These are phyloP conservation scores for Euphysa ruthae DNA, from an alignment of 30 jellyfish, hydroid and myxozoan species.

Conservation along the genomic window DNA sequence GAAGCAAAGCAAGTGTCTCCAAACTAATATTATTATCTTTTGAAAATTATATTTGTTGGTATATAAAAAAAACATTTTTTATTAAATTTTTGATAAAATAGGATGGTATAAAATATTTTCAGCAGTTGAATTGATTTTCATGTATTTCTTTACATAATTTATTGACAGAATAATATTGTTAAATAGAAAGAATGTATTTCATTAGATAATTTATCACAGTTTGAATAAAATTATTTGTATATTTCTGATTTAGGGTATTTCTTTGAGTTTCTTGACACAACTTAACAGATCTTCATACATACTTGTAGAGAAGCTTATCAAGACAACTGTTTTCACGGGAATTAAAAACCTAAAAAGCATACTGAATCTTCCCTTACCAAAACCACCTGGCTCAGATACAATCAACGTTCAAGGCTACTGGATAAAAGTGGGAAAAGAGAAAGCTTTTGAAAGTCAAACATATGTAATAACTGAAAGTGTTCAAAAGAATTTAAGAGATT, in stretches of 20 bases:
- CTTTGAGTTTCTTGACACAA: conserved; percentile 88
- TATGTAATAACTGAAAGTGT: conserved; percentile 84
- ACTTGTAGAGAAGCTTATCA: conserved; percentile 51
- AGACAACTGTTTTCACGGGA: conserved; percentile 47
- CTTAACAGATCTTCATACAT: conserved; percentile 76
- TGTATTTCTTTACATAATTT: too few species aligned
- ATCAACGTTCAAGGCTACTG: conserved; percentile 74
- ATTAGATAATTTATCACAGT: too few species aligned
- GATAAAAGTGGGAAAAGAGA: conserved; percentile 54
- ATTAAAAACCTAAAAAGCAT: conserved; percentile 27
- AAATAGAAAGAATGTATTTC: too few species aligned
- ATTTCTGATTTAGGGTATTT: conserved; percentile 58
- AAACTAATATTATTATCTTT: too few species aligned
- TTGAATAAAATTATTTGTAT: too few species aligned
- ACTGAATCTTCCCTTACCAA: conserved; percentile 50
- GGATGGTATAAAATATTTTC: too few species aligned
- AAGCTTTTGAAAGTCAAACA: conserved; percentile 20
- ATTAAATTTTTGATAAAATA: too few species aligned
- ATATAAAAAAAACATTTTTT: too few species aligned
- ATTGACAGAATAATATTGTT: too few species aligned
- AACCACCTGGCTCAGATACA: conserved; percentile 37
- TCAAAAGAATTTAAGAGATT: conserved; percentile 55
- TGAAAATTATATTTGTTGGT: too few species aligned
- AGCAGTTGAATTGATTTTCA: too few species aligned
- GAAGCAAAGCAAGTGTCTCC: too few species aligned